A percentile compares a stretch with the other conserved stretches of the same genome.
These are phyloP conservation scores for Oxyruncus cristatus DNA, from an alignment of 2,113 vertebrate genomes.

Conservation along the genomic window DNA sequence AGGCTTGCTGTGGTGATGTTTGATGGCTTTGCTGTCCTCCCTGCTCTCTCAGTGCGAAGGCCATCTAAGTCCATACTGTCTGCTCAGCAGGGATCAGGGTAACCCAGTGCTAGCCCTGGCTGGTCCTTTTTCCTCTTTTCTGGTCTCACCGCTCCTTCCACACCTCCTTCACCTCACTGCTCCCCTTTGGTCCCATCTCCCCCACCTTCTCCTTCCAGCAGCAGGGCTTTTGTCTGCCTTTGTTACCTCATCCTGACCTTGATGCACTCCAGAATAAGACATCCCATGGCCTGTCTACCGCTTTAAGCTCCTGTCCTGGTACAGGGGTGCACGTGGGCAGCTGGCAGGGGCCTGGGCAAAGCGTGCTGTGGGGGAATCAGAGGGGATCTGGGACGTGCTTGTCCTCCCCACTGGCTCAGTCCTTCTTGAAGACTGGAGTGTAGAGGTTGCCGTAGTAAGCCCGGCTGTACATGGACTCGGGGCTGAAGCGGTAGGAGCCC, in stretches of 20 bases:
- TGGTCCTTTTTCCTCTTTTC: background rate
- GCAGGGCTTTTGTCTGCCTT: background rate
- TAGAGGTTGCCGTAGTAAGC: slow-evolving; percentile 62
- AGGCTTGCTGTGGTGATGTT: background rate
- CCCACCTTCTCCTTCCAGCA: background rate
- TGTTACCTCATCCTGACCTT: background rate
- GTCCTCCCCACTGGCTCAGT: background rate
- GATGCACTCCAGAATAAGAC: background rate
- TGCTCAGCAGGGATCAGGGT: background rate
- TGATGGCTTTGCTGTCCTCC: background rate
- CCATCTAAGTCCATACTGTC: background rate
- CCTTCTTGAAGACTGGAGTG: slow-evolving; percentile 68
- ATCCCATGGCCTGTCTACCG: background rate
- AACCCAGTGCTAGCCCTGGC: background rate
- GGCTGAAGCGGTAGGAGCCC: slow-evolving; percentile 73
- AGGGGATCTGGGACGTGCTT: accelerated
- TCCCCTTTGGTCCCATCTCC: background rate
- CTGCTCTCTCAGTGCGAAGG: background rate
- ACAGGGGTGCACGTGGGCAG: background rate
- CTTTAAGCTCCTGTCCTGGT: background rate
- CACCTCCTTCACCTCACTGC: background rate
- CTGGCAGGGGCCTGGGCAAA: background rate
- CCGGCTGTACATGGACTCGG: slow-evolving; percentile 62
- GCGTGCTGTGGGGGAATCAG: background rate
- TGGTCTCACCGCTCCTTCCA: accelerated